Percentiles rank a stretch among this genome's conserved stretches.
These are phyloP conservation scores for Triplophysa rosa DNA, from an alignment of 2,113 vertebrate genomes.

Conservation along the genomic window DNA sequence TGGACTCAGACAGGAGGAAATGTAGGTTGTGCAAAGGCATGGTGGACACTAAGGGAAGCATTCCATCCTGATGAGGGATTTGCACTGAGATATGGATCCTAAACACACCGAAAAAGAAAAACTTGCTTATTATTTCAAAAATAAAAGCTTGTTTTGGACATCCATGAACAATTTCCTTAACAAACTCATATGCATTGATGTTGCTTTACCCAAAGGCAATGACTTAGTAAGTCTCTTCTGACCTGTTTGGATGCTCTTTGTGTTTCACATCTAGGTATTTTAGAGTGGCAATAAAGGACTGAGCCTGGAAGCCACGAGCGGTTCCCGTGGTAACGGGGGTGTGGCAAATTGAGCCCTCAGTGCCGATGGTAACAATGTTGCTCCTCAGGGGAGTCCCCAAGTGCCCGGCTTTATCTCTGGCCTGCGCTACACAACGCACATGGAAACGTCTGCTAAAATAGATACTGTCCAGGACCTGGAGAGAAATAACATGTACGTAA, in stretches of 20 bases:
- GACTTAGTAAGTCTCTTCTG: neutral
- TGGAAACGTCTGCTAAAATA: constrained; percentile 98
- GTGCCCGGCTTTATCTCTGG: constrained; percentile 87
- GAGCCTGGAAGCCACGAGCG: constrained; percentile 93
- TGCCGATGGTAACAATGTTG: constrained; percentile 88
- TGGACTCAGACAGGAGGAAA: constrained; percentile 94
- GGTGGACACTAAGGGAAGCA: constrained; percentile 96
- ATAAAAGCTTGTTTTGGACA: neutral
- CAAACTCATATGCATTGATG: constrained; percentile 2
- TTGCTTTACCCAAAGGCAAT: neutral
- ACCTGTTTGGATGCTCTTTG: constrained; percentile 98
- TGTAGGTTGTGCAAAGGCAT: constrained; percentile 96
- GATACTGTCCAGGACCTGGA: constrained; percentile 94
- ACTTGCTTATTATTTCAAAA: neutral
- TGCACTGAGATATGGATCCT: constrained; percentile 98
- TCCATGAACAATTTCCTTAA: neutral
- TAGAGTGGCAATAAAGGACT: constrained; percentile 93
- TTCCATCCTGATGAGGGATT: constrained; percentile 97
- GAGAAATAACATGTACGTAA: neutral
- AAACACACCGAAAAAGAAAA: constrained; percentile 25
- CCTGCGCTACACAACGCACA: constrained; percentile 92
- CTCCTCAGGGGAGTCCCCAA: constrained; percentile 90
- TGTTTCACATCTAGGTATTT: constrained; percentile 97
- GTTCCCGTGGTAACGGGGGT: constrained; percentile 92
- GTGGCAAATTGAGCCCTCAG: constrained; percentile 93